Evolutionary conservation across 2,888 invertebrate genomes (phyloP).

Genomic region (Yponomeuta malinellus): DNA sequence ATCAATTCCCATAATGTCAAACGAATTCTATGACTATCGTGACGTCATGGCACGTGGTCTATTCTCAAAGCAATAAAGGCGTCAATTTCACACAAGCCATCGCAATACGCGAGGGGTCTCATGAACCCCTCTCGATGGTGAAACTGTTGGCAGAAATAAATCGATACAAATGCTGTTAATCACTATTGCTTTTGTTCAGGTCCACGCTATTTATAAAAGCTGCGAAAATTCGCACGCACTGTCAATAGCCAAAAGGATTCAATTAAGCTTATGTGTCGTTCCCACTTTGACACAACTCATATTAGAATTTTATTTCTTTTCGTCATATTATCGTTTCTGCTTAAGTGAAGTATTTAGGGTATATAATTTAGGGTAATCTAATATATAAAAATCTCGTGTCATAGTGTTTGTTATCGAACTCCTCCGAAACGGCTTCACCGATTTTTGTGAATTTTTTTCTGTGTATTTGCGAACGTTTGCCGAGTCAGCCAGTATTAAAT

Average conservation of each 20-base stretch:
- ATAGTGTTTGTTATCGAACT: no score
- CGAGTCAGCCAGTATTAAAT: no score
- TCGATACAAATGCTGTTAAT: not conserved
- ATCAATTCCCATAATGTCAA: slow-evolving; percentile 11
- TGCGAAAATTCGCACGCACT: slow-evolving; percentile 3
- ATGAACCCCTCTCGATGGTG: not conserved
- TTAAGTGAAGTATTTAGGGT: no score
- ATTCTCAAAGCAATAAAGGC: slow-evolving; percentile 41
- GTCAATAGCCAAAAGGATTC: not conserved
- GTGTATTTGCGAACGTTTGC: no score
- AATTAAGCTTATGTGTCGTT: no score
- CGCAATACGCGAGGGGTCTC: slow-evolving; percentile 24
- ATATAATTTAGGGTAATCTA: no score
- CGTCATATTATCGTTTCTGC: no score
- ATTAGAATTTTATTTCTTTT: no score
- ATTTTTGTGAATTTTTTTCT: no score
- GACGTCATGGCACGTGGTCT: slow-evolving; percentile 24
- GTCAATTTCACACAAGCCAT: slow-evolving; percentile 52
- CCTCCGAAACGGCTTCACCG: no score
- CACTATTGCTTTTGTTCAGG: not conserved
- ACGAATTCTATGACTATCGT: slow-evolving; percentile 2
- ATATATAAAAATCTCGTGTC: no score
- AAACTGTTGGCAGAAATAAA: not conserved
- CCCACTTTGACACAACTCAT: no score
- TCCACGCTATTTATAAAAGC: not conserved